phyloP scores from a whole-genome alignment of 2,797 vertebrate genomes.

The Catamblyrhynchus diadema region DNA sequence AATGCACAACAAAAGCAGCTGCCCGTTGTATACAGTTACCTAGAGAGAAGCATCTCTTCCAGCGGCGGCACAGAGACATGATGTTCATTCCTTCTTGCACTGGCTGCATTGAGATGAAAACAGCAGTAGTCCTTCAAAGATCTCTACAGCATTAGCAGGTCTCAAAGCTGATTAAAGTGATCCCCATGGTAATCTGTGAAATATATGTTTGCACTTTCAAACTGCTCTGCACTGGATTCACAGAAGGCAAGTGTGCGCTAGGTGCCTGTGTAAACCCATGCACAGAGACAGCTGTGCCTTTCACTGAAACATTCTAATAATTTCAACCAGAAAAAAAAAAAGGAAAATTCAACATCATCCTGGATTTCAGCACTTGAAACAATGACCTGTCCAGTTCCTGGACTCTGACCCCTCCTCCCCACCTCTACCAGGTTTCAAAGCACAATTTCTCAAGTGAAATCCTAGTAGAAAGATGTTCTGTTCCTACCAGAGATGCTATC shows the following conservation, averaged over 20 bases:
- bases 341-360: neutral
- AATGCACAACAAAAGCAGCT: neutral
- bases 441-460: neutral
- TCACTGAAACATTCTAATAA: neutral
- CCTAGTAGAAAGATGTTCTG: neutral
- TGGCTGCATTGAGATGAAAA: neutral
- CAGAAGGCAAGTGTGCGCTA: neutral
- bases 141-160: conserved; percentile 58
- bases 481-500: neutral
- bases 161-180: conserved; percentile 67
- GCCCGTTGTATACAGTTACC: conserved; percentile 45
- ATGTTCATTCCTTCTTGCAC: neutral
- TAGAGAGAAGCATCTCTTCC: conserved; percentile 64
- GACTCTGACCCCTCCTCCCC: neutral
- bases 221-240: neutral
- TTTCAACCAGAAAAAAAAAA: neutral
- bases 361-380: neutral
- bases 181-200: conserved; percentile 62
- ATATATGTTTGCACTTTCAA: conserved; percentile 49
- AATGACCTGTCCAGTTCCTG: neutral
- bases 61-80: conserved; percentile 13
- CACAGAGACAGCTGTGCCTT: neutral
- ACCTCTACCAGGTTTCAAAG: neutral
- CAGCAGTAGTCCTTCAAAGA: conserved; percentile 10
- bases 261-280: neutral